These are phyloP conservation scores for Cyrtonyx montezumae DNA, from an alignment of 2,113 vertebrate species.

Conservation along the genomic window DNA sequence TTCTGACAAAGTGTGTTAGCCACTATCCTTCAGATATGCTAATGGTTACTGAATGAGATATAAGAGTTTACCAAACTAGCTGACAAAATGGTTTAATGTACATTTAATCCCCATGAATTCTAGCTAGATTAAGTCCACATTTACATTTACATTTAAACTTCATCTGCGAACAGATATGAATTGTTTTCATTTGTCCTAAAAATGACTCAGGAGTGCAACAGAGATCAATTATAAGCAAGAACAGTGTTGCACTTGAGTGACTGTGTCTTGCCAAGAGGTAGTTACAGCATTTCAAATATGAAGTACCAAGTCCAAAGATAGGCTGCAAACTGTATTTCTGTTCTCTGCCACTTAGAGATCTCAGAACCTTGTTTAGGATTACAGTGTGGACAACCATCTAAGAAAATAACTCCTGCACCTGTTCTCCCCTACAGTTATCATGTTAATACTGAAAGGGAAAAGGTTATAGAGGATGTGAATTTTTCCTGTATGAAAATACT, in stretches of 20 bases:
- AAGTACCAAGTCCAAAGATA: neutral
- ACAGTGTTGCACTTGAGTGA: neutral
- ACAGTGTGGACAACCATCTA: neutral
- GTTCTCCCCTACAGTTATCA: neutral
- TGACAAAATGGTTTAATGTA: slow-evolving; percentile 32
- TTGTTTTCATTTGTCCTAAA: neutral
- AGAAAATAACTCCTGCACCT: neutral
- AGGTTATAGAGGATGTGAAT: neutral
- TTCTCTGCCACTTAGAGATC: neutral
- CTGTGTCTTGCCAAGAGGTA: neutral
- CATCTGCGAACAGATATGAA: neutral
- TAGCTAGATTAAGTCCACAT: slow-evolving; percentile 3
- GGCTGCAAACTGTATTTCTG: neutral
- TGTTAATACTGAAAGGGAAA: neutral
- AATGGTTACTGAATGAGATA: neutral
- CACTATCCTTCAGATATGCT: neutral
- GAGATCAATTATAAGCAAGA: neutral
- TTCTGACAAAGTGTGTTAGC: neutral
- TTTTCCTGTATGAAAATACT: neutral
- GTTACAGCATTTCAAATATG: neutral
- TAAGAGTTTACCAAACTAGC: slow-evolving; percentile 1
- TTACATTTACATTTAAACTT: slow-evolving; percentile 43
- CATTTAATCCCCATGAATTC: neutral
- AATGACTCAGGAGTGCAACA: neutral
- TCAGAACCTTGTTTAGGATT: neutral